A percentile compares a stretch with the other conserved stretches of the same genome.
Evolutionary conservation across 2,797 vertebrate genomes (phyloP).

Genomic region (Gymnothorax javanicus): DNA sequence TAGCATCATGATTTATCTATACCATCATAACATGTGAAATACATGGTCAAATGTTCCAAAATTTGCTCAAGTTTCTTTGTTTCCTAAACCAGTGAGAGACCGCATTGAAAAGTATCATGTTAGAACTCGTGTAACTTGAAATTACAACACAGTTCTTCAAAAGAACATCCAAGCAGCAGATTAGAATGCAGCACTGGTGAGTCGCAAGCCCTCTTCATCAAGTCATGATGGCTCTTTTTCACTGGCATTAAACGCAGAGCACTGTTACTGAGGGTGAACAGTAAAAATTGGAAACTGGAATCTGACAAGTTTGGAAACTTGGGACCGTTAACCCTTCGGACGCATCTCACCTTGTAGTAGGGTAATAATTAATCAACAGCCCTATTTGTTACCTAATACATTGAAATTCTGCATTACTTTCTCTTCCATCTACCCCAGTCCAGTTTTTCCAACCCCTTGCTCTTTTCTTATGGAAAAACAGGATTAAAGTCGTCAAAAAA

Average conservation of each 20-base stretch:
- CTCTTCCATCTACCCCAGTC: no score
- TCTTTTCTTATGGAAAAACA: no score
- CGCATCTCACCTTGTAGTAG: no score
- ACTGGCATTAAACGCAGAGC: not conserved
- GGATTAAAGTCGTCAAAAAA: not conserved
- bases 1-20: no score
- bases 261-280: not conserved
- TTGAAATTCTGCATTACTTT: no score
- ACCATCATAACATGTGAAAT: no score
- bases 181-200: not conserved
- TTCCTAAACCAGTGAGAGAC: not conserved
- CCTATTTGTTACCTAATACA: no score
- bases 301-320: no score
- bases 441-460: no score
- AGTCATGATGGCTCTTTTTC: not conserved
- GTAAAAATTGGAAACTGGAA: no score
- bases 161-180: not conserved
- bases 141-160: not conserved
- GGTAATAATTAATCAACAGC: no score
- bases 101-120: not conserved
- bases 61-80: not conserved
- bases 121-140: not conserved
- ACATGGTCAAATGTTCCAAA: not conserved
- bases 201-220: not conserved
- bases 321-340: no score